phyloP scores from a whole-genome alignment of 2,797 vertebrate genomes.

The Fistularia commersonii region DNA sequence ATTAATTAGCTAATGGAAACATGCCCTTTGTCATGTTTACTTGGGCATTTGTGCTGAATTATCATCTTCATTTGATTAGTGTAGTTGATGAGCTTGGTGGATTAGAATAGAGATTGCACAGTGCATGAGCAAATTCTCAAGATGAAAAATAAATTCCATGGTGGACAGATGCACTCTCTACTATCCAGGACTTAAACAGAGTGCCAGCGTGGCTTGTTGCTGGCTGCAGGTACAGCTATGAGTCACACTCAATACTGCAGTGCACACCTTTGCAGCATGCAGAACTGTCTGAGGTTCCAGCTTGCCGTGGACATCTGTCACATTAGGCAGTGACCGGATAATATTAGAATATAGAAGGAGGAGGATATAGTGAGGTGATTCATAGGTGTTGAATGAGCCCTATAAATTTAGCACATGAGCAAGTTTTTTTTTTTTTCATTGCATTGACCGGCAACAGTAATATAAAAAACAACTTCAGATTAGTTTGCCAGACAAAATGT shows the following conservation, averaged over 20 bases:
- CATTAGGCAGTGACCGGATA: constrained; percentile 4
- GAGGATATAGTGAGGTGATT: no score
- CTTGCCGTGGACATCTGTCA: constrained; percentile 1
- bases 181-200: constrained; percentile 24
- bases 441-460: no score
- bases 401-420: no score
- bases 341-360: no score
- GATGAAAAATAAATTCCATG: constrained; percentile 38
- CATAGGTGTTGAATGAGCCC: no score
- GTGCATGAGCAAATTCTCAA: constrained; percentile 29
- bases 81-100: constrained; percentile 41
- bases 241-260: constrained; percentile 65
- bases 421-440: no score
- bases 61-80: constrained; percentile 57
- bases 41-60: constrained; percentile 52
- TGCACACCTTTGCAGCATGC: constrained; percentile 43
- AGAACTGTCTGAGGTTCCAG: constrained; percentile 20
- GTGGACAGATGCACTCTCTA: constrained; percentile 44
- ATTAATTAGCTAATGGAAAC: constrained; percentile 51
- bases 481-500: no score
- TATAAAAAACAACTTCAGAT: no score
- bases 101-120: constrained; percentile 41
- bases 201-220: constrained; percentile 52
- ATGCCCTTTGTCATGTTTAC: constrained; percentile 53
- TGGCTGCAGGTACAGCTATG: constrained; percentile 55